These are phyloP conservation scores for Clarias batrachus DNA, from an alignment of 2,113 vertebrate genomes.

Conservation along the genomic window DNA sequence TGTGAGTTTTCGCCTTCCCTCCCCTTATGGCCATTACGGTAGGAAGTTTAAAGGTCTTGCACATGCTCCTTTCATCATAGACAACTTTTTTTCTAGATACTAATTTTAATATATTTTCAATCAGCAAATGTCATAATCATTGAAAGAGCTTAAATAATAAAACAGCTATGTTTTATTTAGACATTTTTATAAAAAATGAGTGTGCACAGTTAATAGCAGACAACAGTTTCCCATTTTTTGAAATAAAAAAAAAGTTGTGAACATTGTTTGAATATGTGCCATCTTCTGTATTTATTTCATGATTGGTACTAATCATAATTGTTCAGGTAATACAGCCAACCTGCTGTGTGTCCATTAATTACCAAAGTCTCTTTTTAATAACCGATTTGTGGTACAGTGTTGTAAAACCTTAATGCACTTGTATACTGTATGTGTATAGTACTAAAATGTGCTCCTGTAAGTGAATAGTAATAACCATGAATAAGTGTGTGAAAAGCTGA, in stretches of 20 bases:
- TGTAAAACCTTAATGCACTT: constrained; percentile 4
- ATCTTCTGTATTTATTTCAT: not conserved
- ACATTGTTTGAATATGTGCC: not conserved
- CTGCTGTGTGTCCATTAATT: not conserved
- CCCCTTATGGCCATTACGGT: constrained; percentile 68
- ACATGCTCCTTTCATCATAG: constrained; percentile 19
- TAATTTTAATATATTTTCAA: constrained; percentile 1
- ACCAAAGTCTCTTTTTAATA: not conserved
- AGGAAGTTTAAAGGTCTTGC: constrained; percentile 48
- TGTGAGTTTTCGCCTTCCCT: constrained; percentile 68
- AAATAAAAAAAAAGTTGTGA: not conserved
- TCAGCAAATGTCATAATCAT: not conserved
- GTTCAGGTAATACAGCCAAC: not conserved
- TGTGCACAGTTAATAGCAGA: not conserved
- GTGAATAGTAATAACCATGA: not conserved
- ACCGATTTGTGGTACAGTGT: not conserved
- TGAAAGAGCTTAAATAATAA: not conserved
- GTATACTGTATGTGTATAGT: not conserved
- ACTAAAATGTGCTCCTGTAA: not conserved
- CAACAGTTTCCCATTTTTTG: not conserved
- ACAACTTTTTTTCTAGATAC: not conserved
- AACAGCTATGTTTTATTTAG: not conserved
- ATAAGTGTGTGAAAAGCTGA: not conserved
- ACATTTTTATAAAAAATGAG: not conserved
- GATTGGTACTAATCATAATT: not conserved